Evolutionary conservation across 2,113 vertebrate genomes (phyloP).

Genomic region (Menura novaehollandiae): DNA sequence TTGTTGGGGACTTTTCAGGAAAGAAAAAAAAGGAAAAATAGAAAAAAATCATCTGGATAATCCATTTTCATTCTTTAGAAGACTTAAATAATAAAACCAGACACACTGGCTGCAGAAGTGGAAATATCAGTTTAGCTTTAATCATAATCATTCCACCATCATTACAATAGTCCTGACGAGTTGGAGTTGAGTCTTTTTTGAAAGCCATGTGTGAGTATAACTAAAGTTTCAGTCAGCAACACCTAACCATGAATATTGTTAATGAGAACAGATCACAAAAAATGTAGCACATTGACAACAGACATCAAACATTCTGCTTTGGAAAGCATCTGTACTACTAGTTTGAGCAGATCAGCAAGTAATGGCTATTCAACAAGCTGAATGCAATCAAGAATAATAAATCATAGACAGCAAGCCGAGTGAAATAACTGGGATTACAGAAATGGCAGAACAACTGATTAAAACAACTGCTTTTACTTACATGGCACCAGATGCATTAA

Average conservation of each 20-base stretch:
- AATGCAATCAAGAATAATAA: background rate
- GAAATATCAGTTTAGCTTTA: conserved; percentile 22
- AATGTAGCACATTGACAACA: background rate
- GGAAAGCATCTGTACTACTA: background rate
- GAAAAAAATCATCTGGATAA: background rate
- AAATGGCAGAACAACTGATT: background rate
- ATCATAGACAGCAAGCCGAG: background rate
- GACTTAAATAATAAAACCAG: conserved; percentile 8
- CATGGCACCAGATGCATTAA: background rate
- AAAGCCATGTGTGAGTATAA: background rate
- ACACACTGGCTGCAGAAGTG: background rate
- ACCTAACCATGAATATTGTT: background rate
- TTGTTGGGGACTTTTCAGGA: background rate
- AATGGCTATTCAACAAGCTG: background rate
- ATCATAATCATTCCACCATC: background rate
- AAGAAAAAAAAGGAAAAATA: background rate
- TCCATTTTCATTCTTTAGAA: conserved; percentile 38
- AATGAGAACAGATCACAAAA: background rate
- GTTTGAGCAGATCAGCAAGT: background rate
- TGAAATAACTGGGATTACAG: background rate
- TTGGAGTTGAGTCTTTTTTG: background rate
- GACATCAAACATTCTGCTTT: background rate
- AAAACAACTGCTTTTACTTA: background rate
- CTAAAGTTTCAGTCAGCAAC: background rate
- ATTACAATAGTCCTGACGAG: background rate